phyloP scores from a whole-genome alignment of 2,888 invertebrate genomes.

The Pogonocherus hispidulus region DNA sequence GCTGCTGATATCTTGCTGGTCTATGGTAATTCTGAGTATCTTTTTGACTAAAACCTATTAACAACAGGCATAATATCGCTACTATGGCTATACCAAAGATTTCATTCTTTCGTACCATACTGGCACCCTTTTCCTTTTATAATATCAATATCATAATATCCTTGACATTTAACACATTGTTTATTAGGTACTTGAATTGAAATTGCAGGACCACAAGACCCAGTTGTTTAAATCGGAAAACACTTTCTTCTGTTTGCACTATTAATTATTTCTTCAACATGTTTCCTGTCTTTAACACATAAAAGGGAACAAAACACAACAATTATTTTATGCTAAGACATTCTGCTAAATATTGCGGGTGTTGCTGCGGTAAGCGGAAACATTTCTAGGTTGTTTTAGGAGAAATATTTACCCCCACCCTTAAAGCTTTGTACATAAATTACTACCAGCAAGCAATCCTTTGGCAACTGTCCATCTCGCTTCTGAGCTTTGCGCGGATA shows the following conservation, averaged over 20 bases:
- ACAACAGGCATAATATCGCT: slow-evolving; percentile 52
- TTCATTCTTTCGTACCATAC: slow-evolving; percentile 57
- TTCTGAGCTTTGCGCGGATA: not conserved
- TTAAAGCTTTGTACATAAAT: not conserved
- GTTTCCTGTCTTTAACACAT: slow-evolving; percentile 19
- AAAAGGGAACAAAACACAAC: slow-evolving; percentile 25
- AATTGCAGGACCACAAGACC: slow-evolving; percentile 3
- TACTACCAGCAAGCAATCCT: slow-evolving; percentile 5
- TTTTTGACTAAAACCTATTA: slow-evolving; percentile 56
- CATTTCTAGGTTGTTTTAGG: slow-evolving; percentile 34
- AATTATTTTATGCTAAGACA: slow-evolving; percentile 31
- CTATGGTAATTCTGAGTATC: slow-evolving; percentile 43
- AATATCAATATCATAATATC: slow-evolving; percentile 23
- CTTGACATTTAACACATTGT: slow-evolving; percentile 28
- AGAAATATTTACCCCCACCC: slow-evolving; percentile 28
- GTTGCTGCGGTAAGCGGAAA: slow-evolving; percentile 30
- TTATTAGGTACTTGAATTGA: not conserved
- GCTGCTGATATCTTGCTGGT: slow-evolving; percentile 45
- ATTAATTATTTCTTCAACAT: slow-evolving; percentile 25
- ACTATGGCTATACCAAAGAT: slow-evolving; percentile 53
- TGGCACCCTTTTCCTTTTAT: slow-evolving; percentile 25
- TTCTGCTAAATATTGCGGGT: slow-evolving; percentile 29
- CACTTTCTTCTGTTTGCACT: slow-evolving; percentile 17
- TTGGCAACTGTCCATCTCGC: not conserved
- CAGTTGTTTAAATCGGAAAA: slow-evolving; percentile 5